Evolutionary conservation across 2,113 vertebrate species (phyloP).

Genomic region (Carassius auratus): DNA sequence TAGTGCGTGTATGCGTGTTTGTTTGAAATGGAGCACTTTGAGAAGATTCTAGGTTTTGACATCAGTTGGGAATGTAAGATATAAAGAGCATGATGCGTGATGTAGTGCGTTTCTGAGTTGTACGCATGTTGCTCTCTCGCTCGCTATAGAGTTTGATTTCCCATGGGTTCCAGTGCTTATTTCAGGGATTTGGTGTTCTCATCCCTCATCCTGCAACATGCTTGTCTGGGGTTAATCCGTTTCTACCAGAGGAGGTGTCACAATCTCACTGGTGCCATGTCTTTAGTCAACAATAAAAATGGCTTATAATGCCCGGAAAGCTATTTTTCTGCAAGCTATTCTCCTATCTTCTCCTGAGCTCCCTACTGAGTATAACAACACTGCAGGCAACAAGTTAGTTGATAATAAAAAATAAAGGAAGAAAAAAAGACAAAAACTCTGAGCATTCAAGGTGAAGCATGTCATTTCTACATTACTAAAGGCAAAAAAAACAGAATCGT

Average conservation of each 20-base stretch:
- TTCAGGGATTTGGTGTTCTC: conserved; percentile 60
- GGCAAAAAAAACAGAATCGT: neutral
- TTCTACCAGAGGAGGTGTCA: conserved; percentile 58
- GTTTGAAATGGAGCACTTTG: conserved; percentile 12
- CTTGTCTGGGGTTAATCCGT: conserved; percentile 62
- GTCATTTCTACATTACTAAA: neutral
- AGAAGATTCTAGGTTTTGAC: conserved; percentile 7
- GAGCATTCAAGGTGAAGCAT: conserved; percentile 29
- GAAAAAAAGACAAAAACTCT: neutral
- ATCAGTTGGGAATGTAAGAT: conserved; percentile 61
- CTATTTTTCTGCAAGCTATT: conserved; percentile 45
- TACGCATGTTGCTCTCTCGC: conserved; percentile 58
- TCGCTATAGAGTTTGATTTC: conserved; percentile 73
- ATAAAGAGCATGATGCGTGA: conserved; percentile 57
- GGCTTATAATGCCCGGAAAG: conserved; percentile 54
- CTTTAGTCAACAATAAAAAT: conserved; percentile 62
- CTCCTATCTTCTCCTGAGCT: conserved; percentile 39
- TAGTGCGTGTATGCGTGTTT: neutral
- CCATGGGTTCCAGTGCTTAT: conserved; percentile 66
- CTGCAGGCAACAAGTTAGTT: conserved; percentile 26
- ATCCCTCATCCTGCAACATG: conserved; percentile 60
- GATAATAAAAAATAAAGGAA: neutral
- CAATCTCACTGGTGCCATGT: conserved; percentile 53
- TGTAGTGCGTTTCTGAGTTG: conserved; percentile 58
- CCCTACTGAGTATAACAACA: neutral